Conservation (phyloP, 2,113 vertebrate species). For the Hyla sarda region DNA sequence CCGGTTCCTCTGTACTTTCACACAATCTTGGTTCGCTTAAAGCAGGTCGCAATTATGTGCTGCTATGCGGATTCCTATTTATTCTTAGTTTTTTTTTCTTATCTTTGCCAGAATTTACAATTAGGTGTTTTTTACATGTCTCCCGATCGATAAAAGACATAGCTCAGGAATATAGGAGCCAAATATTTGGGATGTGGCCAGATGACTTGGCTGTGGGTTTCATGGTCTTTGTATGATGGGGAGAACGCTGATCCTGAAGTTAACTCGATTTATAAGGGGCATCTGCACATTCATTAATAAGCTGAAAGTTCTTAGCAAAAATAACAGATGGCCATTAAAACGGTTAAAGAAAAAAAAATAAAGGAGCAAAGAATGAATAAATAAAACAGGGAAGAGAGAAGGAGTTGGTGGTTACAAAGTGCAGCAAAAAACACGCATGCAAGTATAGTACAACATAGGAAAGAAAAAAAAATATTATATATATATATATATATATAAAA, state of each 20-base stretch:
- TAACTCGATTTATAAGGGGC: conserved; percentile 50
- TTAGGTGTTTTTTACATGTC: conserved; percentile 44
- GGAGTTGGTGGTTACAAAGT: neutral
- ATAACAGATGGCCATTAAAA: conserved; percentile 27
- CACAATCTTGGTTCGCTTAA: conserved; percentile 38
- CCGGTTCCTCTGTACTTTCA: conserved; percentile 22
- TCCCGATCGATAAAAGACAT: conserved; percentile 50
- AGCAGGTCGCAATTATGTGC: conserved; percentile 25
- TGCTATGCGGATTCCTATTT: neutral
- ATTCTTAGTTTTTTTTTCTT: conserved; percentile 50
- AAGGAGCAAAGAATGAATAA: neutral
- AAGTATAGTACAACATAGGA: neutral
- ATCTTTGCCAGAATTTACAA: conserved; percentile 62
- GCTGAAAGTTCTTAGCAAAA: conserved; percentile 18
- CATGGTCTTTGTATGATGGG: neutral
- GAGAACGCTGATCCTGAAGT: neutral
- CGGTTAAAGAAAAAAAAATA: conserved; percentile 21
- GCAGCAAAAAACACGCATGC: neutral
- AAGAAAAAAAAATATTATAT: neutral
- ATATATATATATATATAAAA: no score
- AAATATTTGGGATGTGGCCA: conserved; percentile 58
- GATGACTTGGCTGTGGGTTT: neutral
- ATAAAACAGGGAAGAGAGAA: neutral
- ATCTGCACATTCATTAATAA: conserved; percentile 39
- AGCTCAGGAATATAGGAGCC: conserved; percentile 51